These are phyloP conservation scores for Hofmannophila pseudospretella DNA, from an alignment of 2,888 invertebrate genomes.

Conservation along the genomic window DNA sequence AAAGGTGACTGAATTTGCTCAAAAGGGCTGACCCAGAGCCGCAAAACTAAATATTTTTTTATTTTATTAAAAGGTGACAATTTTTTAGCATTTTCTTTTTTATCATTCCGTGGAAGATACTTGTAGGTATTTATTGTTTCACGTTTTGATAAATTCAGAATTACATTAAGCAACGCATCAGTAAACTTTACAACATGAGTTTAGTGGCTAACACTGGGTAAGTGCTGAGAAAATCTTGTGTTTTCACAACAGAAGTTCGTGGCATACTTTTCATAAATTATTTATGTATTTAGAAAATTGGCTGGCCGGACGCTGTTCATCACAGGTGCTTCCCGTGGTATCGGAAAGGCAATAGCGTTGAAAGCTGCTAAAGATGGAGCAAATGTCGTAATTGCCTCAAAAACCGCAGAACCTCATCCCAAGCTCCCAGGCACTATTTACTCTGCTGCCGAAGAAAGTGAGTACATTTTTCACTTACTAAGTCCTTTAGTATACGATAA, in stretches of 20 bases:
- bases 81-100: no score
- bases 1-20: no score
- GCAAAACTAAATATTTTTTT: no score
- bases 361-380: conserved; percentile 96
- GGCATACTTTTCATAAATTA: conserved; percentile 15
- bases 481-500: not conserved
- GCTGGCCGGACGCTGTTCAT: conserved; percentile 96
- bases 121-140: not conserved
- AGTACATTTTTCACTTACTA: conserved; percentile 25
- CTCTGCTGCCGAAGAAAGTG: conserved; percentile 93
- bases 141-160: conserved; percentile 3
- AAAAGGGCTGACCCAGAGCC: no score
- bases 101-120: no score
- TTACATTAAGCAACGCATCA: conserved; percentile 1
- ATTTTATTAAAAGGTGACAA: no score
- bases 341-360: conserved; percentile 95
- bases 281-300: conserved; percentile 59
- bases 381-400: conserved; percentile 93
- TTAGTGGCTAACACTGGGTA: conserved; percentile 72
- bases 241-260: conserved; percentile 18
- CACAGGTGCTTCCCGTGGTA: conserved; percentile 97
- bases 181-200: conserved; percentile 48
- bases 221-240: conserved; percentile 20
- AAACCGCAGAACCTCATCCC: conserved; percentile 93
- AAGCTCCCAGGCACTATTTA: conserved; percentile 95